Conservation (phyloP, 1,140 invertebrate genomes). For the Frieseomelitta varia region DNA sequence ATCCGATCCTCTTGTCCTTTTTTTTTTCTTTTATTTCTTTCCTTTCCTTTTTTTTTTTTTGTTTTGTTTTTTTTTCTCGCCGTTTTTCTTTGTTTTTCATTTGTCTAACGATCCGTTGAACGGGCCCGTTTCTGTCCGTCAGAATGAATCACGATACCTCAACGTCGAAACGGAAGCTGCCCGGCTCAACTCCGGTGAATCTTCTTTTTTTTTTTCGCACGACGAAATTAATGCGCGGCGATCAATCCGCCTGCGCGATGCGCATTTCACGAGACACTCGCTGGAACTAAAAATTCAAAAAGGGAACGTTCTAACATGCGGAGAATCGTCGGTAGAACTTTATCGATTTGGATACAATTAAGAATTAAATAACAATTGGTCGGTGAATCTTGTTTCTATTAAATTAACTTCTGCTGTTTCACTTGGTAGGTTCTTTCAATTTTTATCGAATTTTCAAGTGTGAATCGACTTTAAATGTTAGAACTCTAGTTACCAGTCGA, state of each 20-base stretch:
- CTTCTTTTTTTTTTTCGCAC: constrained; percentile 25
- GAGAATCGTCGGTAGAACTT: neutral
- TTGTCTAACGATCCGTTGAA: constrained; percentile 35
- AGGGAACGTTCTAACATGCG: neutral
- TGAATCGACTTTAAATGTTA: no score
- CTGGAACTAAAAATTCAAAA: neutral
- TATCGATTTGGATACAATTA: neutral
- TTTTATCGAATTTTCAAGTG: no score
- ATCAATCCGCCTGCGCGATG: constrained; percentile 11
- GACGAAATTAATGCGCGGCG: constrained; percentile 25
- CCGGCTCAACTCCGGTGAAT: neutral
- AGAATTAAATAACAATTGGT: neutral
- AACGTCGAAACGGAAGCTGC: constrained; percentile 34
- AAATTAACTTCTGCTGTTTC: no score
- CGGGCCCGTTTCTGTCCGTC: constrained; percentile 49
- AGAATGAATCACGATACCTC: constrained; percentile 55
- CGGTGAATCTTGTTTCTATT: neutral
- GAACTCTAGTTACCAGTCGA: no score
- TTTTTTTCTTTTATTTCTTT: neutral
- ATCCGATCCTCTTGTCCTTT: constrained; percentile 9
- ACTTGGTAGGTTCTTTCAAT: no score
- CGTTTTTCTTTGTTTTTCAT: neutral
- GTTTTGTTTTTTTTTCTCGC: constrained; percentile 4
- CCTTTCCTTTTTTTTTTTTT: neutral
- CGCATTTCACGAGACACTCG: neutral